Evolutionary conservation across 2,888 invertebrate species (phyloP).

Genomic region (Lingula anatina): DNA sequence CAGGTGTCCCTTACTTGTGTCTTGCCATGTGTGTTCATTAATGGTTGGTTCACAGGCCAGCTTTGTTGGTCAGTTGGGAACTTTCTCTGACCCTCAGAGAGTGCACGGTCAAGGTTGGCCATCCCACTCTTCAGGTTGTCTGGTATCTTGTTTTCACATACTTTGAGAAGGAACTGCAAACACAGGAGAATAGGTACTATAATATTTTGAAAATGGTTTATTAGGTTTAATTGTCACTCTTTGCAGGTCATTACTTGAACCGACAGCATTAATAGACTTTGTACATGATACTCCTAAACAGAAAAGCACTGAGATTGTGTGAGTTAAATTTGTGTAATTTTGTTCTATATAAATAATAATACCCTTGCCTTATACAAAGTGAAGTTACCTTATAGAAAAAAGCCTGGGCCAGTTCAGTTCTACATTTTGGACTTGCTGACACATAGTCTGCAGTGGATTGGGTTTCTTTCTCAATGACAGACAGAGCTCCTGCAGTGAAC

Average conservation of each 20-base stretch:
- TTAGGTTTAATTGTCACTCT: neutral
- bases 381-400: slow-evolving; percentile 71
- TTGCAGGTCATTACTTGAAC: neutral
- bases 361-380: no score
- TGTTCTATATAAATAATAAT: no score
- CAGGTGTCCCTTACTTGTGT: slow-evolving; percentile 21
- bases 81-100: slow-evolving; percentile 66
- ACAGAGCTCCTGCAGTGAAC: slow-evolving; percentile 51
- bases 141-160: slow-evolving; percentile 21
- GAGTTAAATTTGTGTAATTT: no score
- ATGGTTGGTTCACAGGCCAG: slow-evolving; percentile 73
- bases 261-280: neutral
- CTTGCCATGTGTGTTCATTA: slow-evolving; percentile 68
- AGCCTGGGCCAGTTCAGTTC: slow-evolving; percentile 66
- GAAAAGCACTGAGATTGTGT: no score
- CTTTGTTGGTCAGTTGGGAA: slow-evolving; percentile 66
- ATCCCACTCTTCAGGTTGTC: slow-evolving; percentile 22
- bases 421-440: slow-evolving; percentile 65
- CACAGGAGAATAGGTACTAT: neutral
- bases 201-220: no score
- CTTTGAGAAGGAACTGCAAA: slow-evolving; percentile 29
- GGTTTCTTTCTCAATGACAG: slow-evolving; percentile 59
- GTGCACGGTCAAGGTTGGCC: slow-evolving; percentile 52
- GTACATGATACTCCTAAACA: neutral
- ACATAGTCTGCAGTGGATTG: slow-evolving; percentile 62